phyloP scores from a whole-genome alignment of 2,888 invertebrate species.

The Busseola fusca region DNA sequence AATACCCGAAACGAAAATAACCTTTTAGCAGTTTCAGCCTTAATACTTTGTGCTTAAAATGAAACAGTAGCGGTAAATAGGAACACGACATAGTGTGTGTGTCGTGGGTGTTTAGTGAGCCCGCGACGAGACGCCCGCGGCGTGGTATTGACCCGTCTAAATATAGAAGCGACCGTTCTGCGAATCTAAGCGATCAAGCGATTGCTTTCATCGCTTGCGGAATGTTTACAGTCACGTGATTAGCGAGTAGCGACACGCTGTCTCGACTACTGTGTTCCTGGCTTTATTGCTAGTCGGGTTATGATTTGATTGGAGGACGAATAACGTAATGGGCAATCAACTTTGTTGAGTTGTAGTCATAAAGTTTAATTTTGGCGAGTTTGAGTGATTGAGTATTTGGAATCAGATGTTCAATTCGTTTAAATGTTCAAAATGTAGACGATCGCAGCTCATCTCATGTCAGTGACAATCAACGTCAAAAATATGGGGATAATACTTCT shows the following conservation, averaged over 20 bases:
- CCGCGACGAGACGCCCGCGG: slow-evolving; percentile 69
- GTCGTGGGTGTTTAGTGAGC: slow-evolving; percentile 35
- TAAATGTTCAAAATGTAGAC: background rate
- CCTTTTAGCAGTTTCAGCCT: slow-evolving; percentile 1
- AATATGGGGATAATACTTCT: no score
- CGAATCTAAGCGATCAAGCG: slow-evolving; percentile 58
- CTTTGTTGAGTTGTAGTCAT: background rate
- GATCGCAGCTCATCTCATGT: background rate
- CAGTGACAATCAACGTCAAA: background rate
- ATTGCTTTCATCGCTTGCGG: slow-evolving; percentile 55
- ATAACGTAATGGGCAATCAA: slow-evolving; percentile 19
- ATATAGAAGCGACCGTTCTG: slow-evolving; percentile 74
- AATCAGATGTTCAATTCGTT: background rate
- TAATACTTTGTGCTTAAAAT: slow-evolving; percentile 28
- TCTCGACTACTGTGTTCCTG: slow-evolving; percentile 27
- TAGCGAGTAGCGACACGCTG: slow-evolving; percentile 52
- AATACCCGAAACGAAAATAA: slow-evolving; percentile 25
- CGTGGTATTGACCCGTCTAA: slow-evolving; percentile 84
- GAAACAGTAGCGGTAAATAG: slow-evolving; percentile 28
- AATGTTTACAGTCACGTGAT: slow-evolving; percentile 41
- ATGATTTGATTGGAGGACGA: slow-evolving; percentile 28
- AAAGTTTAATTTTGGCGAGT: slow-evolving; percentile 8
- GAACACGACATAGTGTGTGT: slow-evolving; percentile 28
- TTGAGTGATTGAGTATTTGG: background rate
- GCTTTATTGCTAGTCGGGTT: slow-evolving; percentile 26